phyloP scores from a whole-genome alignment of 2,888 invertebrate genomes.

The Lithodes maja region DNA sequence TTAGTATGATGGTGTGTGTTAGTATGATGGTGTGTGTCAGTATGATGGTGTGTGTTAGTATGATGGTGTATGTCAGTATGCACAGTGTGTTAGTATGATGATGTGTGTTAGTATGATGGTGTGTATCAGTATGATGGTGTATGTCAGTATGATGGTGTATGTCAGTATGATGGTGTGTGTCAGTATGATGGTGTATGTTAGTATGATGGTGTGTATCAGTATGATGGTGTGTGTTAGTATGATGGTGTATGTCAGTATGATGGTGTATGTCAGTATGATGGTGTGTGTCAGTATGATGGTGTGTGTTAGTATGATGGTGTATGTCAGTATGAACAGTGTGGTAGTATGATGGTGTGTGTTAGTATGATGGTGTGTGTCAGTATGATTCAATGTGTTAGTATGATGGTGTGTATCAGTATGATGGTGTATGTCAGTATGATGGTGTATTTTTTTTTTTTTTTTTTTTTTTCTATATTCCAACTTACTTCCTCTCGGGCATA shows the following conservation, averaged over 20 bases:
- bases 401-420: not conserved
- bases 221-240: not conserved
- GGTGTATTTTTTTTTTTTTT: too few relatives aligned
- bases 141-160: too few relatives aligned
- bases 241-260: not conserved
- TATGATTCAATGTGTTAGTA: not conserved
- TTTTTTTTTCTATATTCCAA: too few relatives aligned
- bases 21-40: too few relatives aligned
- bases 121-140: too few relatives aligned
- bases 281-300: not conserved
- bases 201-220: not conserved
- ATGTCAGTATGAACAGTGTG: not conserved
- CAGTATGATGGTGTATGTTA: not conserved
- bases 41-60: too few relatives aligned
- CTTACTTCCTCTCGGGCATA: too few relatives aligned
- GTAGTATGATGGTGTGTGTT: not conserved
- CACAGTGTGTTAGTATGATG: too few relatives aligned
- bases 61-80: too few relatives aligned
- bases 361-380: not conserved
- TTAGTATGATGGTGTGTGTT: too few relatives aligned
- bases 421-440: not conserved
- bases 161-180: too few relatives aligned
- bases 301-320: not conserved
- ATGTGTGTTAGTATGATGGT: too few relatives aligned
- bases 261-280: not conserved